Base-by-base conservation (phyloP, 2,888 invertebrate species). In the Cantharis lateralis region DNA sequence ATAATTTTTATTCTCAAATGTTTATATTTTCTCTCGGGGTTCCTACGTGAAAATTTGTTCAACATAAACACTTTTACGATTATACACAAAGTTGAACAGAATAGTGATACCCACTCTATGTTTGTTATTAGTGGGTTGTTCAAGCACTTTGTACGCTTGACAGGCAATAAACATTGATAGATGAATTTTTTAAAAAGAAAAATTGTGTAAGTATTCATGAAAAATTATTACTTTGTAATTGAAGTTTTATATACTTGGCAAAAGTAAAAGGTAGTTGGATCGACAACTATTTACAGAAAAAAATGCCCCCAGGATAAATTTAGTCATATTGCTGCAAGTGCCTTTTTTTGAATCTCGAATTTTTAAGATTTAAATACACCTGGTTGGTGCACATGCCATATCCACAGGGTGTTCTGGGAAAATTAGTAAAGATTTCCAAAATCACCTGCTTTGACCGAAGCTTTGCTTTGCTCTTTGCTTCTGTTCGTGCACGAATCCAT, bases 161-260 rank as follows among this genome's bases (percentile, higher is more conserved):
- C 64, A 66, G 64, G 64, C 64, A 66, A 66, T 66, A 66, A 66
- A 66, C 64, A 66, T 66, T 66, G 64, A 66, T 66, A 66, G 64
- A 66, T 66, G 64, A 66, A 66, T 66, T 66, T 66, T 66, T 66
- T 20, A 66, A 66, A 18, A 66, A 66, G 64, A 66, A 66, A 66
- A 24, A 66, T 66, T 66, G 24, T 66, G 24, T 66, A 66, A 48
- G 48, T 48, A 48, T 48, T 48, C 48, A 48, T 48, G 48, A 48
- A 48, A 48, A 48, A 48, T 48, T 48, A 48, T 48, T 48, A 48
- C 48, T 48, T 48, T 48, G 48, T 48, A 48, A 48, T 48, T 48
- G 48, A 48, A 48, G 48, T 48, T 48, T 48, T 48, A 48, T 48
- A 48, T 48, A 48, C 48, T 48, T 48, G 48, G 48, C 48, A 48